Percentiles rank a stretch among this genome's conserved stretches.
phyloP scores from a whole-genome alignment of 1,140 invertebrate species.

The Ladona fulva region DNA sequence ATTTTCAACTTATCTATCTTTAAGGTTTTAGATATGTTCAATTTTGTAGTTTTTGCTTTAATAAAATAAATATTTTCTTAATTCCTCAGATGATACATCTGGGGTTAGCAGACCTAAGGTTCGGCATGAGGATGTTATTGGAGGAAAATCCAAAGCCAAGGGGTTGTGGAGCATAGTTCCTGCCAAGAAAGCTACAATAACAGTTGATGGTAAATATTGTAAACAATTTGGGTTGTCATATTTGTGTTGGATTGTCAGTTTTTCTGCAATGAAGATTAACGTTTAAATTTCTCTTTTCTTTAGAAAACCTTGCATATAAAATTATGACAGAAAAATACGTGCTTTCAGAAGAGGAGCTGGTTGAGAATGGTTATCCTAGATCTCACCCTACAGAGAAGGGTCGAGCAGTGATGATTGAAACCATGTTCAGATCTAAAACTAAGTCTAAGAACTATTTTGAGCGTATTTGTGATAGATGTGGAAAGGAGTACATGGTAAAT shows the following conservation, averaged over 20 bases:
- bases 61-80: not conserved
- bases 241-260: too few relatives aligned
- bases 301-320: slow-evolving; percentile 21
- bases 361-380: slow-evolving; percentile 75
- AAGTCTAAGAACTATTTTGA: slow-evolving; percentile 30
- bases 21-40: too few relatives aligned
- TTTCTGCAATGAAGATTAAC: too few relatives aligned
- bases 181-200: slow-evolving; percentile 39
- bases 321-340: slow-evolving; percentile 42
- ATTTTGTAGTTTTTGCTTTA: too few relatives aligned
- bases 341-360: slow-evolving; percentile 65
- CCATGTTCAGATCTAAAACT: slow-evolving; percentile 15
- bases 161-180: slow-evolving; percentile 64
- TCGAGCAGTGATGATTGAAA: slow-evolving; percentile 26
- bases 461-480: slow-evolving; percentile 74
- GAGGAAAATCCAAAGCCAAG: slow-evolving; percentile 47
- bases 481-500: slow-evolving; percentile 65
- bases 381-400: slow-evolving; percentile 45
- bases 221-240: too few relatives aligned
- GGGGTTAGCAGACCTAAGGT: slow-evolving; percentile 50
- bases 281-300: slow-evolving; percentile 24
- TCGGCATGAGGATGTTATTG: slow-evolving; percentile 55
- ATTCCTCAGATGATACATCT: slow-evolving; percentile 35
- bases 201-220: slow-evolving; percentile 27
- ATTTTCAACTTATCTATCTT: too few relatives aligned